Conservation (phyloP, 2,113 vertebrate genomes). For the Mesocricetus auratus region DNA sequence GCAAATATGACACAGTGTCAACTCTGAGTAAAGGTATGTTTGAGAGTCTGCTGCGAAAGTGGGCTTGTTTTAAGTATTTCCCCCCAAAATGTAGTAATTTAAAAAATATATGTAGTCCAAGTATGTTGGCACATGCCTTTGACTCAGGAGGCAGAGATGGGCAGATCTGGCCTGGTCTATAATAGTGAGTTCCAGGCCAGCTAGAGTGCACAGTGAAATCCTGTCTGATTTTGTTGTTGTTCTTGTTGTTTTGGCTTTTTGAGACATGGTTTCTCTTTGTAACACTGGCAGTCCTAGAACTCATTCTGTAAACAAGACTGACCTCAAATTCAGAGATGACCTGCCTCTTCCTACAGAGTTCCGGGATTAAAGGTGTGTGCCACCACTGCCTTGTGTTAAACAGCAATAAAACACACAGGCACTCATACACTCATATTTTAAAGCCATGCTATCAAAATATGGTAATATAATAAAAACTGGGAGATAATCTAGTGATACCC, state of each 20-base stretch:
- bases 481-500: neutral
- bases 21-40: neutral
- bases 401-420: neutral
- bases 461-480: neutral
- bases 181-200: neutral
- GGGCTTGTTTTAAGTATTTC: neutral
- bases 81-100: neutral
- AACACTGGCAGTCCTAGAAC: neutral
- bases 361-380: neutral
- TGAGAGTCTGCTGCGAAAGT: neutral
- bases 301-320: neutral
- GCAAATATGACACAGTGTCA: neutral
- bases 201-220: neutral
- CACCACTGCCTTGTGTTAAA: neutral
- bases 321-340: neutral
- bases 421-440: neutral
- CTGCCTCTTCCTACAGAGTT: neutral
- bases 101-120: neutral
- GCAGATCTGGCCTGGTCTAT: neutral
- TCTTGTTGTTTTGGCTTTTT: neutral
- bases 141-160: neutral
- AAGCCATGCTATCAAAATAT: constrained; percentile 36
- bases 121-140: neutral
- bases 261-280: neutral
- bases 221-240: neutral